Evolutionary conservation across 1,140 invertebrate species (phyloP), one percentile per base, ranked within the genome.

Genomic region (Homalodisca vitripennis): DNA sequence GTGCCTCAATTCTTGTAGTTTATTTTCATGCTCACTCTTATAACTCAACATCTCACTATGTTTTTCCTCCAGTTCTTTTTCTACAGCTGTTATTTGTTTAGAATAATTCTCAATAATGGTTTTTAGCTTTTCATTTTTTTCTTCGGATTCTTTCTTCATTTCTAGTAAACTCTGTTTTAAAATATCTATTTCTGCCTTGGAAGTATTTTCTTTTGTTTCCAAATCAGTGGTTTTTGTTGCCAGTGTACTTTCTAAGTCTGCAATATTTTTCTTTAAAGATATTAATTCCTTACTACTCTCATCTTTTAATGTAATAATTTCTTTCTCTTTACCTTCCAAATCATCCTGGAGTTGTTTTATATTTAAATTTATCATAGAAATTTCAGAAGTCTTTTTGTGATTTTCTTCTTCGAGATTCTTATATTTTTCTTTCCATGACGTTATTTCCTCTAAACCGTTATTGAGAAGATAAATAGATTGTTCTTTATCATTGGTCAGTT

Each of bases 61-160:
- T 26, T 80, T 80, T 74, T 81, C 79, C 70, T 78, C 82, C n/a
- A 85, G 77, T 70, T 85, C 80, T 71, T 80, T 77, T 57, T 80
- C 82, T 30, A 84, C 79, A 51, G 82, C 79, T 64, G 78, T 71
- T 24, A 87, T 79, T 77, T 83, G 81, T 1, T 82, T 79, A 62
- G 81, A 77, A 75, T 73, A 67, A 22, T 55, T 53, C 29, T 72
- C 55, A 34, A 72, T 73, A 69, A 70, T 47, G 41, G 74, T 67
- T 68, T 73, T 66, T 51, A 70, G 64, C 67, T 74, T 46, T 60
- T 72, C 62, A 27, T 72, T 70, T 68, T 73, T 73, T n/a, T 69
- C 41, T 65, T 74, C 65, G 22, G 62, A 55, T 17, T 51, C 34
- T 41, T 74, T 72, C 32, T 73, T 46, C 47, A 63, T 34, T 63